Base-by-base conservation (phyloP, 2,113 vertebrate genomes). In the Sceloporus tristichus region DNA sequence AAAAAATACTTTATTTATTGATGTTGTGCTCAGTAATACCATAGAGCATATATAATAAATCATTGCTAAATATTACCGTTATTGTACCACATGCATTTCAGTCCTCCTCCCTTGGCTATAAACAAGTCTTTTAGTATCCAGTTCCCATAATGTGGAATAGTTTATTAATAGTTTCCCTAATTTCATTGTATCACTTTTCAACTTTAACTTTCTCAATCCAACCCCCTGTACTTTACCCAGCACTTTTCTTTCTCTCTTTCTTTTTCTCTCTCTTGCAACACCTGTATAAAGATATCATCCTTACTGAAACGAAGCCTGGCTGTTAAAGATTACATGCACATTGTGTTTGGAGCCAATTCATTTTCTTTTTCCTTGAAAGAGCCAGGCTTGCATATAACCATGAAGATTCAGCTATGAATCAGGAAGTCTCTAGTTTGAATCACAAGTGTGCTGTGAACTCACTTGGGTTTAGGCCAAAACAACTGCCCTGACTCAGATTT, bases 291-390 rank as follows among this genome's bases (percentile, higher is more conserved):
- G 34, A 21, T 34, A 34, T 34, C 34, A 10, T 74, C 5, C 19
- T 85, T 85, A 21, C 29, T 56, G 18, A 14, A 56, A 34, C 75
- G 53, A 23, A 59, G 71, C 19, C 25, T 29, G 18, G 42, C 13
- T 0, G 0, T 0, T 54, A 84, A 76, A 89, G 53, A 2, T 56
- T 79, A 38, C 70, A 34, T 34, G 34, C 34, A 87, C 70, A 79
- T 48, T 48, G 21, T 4, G 16, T 18, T 18, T 92, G 54, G 53
- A n/a, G 34, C 79, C 87, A 48, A 82, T 79, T 38, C 88, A 27
- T 5, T 6, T 34, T 56, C n/a, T 48, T 56, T n/a, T 9, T 14
- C 62, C 21, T 65, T 65, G 62, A 53, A 25, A 48, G 42, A 78
- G 34, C 10, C 14, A 54, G 27, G 53, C 77, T 56, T 7, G 77